Percentiles rank a stretch among this genome's conserved stretches.
Evolutionary conservation across 1,140 invertebrate genomes (phyloP).

Genomic region (Galendromus occidentalis): DNA sequence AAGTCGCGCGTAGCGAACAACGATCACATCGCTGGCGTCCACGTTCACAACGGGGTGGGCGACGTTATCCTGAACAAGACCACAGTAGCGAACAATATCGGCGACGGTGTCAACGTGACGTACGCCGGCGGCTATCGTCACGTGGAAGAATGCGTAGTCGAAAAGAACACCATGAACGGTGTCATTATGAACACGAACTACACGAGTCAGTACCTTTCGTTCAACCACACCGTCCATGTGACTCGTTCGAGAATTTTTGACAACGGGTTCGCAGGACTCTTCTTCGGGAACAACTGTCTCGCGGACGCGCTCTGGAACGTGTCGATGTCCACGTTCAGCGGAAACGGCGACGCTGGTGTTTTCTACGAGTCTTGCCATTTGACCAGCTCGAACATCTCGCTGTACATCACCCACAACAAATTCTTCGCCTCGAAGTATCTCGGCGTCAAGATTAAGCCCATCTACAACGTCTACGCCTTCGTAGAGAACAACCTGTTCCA

Average conservation of each 20-base stretch:
- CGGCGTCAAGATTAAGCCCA: constrained; percentile 55
- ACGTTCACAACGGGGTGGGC: constrained; percentile 61
- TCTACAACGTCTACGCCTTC: constrained; percentile 51
- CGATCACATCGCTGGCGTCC: constrained; percentile 63
- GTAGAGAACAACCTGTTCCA: constrained; percentile 74
- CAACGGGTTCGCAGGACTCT: constrained; percentile 61
- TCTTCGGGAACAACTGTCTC: constrained; percentile 41
- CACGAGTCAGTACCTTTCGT: constrained; percentile 50
- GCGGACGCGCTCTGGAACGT: constrained; percentile 45
- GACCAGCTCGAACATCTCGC: constrained; percentile 22
- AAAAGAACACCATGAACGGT: constrained; percentile 53
- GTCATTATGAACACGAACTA: constrained; percentile 70
- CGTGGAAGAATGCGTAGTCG: constrained; percentile 53
- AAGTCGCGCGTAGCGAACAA: constrained; percentile 63
- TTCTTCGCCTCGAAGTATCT: constrained; percentile 52
- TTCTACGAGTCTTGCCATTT: constrained; percentile 57
- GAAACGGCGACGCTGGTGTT: constrained; percentile 47
- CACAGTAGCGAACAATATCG: constrained; percentile 68
- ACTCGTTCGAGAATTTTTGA: constrained; percentile 64
- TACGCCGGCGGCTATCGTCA: constrained; percentile 73
- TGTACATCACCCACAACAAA: constrained; percentile 65
- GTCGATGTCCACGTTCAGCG: constrained; percentile 61
- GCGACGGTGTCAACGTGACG: constrained; percentile 48
- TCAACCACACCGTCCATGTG: constrained; percentile 32
- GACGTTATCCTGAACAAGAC: constrained; percentile 78